These are phyloP conservation scores for Haliaeetus leucogaster DNA, from an alignment of 2,113 vertebrate genomes.

Conservation along the genomic window DNA sequence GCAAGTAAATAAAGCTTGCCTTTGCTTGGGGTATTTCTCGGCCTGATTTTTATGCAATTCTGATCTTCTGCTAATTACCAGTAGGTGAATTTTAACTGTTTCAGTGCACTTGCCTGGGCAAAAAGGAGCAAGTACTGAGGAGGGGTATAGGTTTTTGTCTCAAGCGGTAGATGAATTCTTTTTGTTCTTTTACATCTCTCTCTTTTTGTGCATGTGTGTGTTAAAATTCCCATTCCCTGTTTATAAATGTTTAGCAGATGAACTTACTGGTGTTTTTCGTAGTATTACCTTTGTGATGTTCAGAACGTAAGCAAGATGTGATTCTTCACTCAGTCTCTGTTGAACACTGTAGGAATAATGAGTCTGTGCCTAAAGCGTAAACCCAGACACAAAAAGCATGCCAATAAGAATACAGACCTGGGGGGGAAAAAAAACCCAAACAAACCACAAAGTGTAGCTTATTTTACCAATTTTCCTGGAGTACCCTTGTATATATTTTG, in stretches of 20 bases:
- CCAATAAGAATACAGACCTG: not conserved
- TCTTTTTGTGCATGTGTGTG: not conserved
- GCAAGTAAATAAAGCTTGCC: not conserved
- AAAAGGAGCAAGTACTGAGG: not conserved
- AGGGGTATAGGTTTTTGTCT: not conserved
- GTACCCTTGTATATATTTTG: not conserved
- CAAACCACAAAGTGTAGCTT: not conserved
- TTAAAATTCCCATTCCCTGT: conserved; percentile 23
- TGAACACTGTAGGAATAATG: conserved; percentile 30
- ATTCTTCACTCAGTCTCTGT: conserved; percentile 18
- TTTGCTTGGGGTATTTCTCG: not conserved
- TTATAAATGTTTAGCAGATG: conserved; percentile 6
- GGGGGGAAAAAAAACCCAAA: not conserved
- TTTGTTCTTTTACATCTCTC: not conserved
- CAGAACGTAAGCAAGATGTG: conserved; percentile 9
- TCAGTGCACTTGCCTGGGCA: not conserved
- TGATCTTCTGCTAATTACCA: not conserved
- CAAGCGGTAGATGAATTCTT: not conserved
- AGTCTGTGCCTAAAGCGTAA: conserved; percentile 14
- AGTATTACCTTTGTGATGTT: conserved; percentile 4
- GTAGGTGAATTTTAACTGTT: not conserved
- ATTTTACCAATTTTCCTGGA: not conserved
- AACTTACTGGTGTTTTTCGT: conserved; percentile 36
- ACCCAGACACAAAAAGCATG: not conserved
- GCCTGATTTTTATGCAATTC: not conserved